Conservation (phyloP, 2,797 vertebrate genomes). For the Simalia tracyae region DNA sequence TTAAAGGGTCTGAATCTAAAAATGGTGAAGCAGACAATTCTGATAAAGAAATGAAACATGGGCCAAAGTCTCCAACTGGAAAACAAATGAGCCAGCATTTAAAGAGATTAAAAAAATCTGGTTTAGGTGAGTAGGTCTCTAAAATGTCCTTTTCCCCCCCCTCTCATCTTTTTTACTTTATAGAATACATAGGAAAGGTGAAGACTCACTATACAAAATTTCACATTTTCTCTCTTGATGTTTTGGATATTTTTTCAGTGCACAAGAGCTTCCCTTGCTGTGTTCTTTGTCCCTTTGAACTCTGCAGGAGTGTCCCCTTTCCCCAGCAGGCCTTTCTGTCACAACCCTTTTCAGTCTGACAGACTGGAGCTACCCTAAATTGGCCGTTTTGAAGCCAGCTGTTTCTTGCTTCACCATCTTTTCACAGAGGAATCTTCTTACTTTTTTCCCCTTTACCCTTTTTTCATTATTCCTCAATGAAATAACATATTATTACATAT, state of each 20-base stretch:
- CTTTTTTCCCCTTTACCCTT: conserved; percentile 6
- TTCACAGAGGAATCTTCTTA: conserved; percentile 20
- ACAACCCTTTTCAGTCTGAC: conserved; percentile 38
- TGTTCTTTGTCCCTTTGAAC: conserved; percentile 35
- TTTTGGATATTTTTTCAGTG: conserved; percentile 25
- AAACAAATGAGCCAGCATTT: conserved; percentile 84
- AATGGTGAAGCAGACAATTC: conserved; percentile 84
- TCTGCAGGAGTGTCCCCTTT: not conserved
- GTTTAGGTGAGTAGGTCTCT: conserved; percentile 79
- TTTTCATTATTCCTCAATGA: conserved; percentile 23
- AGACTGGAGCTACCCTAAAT: conserved; percentile 40
- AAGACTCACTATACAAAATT: conserved; percentile 19
- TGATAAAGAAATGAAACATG: conserved; percentile 85
- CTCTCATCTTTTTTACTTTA: not conserved
- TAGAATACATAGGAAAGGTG: conserved; percentile 7
- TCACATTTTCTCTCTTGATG: conserved; percentile 27
- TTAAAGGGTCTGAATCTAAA: conserved; percentile 82
- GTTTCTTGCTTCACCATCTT: conserved; percentile 34
- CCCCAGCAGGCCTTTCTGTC: conserved; percentile 32
- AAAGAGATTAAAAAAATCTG: conserved; percentile 84
- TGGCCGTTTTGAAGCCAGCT: conserved; percentile 39
- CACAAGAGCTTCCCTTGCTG: conserved; percentile 19
- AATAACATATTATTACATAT: conserved; percentile 12
- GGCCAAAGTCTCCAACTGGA: conserved; percentile 81
- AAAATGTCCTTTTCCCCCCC: conserved; percentile 44